These are phyloP conservation scores for Lates japonicus DNA, from an alignment of 2,797 vertebrate genomes.

Conservation along the genomic window DNA sequence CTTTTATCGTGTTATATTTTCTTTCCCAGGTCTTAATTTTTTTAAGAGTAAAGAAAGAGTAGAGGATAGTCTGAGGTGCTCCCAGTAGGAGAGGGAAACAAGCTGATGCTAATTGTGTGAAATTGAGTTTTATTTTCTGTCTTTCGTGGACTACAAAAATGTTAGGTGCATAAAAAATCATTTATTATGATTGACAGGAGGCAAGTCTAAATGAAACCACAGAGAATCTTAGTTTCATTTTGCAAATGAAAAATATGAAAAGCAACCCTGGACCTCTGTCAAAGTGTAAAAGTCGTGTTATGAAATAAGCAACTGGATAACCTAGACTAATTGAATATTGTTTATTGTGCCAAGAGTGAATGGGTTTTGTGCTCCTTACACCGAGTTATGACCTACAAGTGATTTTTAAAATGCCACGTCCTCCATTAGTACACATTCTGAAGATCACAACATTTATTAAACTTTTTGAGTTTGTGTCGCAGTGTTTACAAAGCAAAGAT, in stretches of 20 bases:
- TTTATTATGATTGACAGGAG: conserved; percentile 30
- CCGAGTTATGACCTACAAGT: conserved; percentile 3
- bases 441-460: not conserved
- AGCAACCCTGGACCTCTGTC: not conserved
- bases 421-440: not conserved
- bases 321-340: not conserved
- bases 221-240: conserved; percentile 29
- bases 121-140: too few relatives aligned
- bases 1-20: conserved; percentile 18
- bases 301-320: not conserved
- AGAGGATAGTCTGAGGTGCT: not conserved
- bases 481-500: not conserved
- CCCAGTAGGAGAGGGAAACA: conserved; percentile 1
- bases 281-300: conserved; percentile 3
- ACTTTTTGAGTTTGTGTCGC: not conserved
- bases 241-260: conserved; percentile 15
- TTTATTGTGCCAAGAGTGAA: not conserved
- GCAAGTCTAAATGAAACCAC: conserved; percentile 20
- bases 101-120: conserved; percentile 14
- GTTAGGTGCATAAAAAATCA: too few relatives aligned
- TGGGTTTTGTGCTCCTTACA: not conserved
- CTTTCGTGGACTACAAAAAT: too few relatives aligned
- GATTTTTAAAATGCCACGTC: not conserved
- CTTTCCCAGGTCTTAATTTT: conserved; percentile 7
- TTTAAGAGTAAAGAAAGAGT: conserved; percentile 13